Conservation (phyloP, 2,888 invertebrate genomes). For the Sturmia bella region DNA sequence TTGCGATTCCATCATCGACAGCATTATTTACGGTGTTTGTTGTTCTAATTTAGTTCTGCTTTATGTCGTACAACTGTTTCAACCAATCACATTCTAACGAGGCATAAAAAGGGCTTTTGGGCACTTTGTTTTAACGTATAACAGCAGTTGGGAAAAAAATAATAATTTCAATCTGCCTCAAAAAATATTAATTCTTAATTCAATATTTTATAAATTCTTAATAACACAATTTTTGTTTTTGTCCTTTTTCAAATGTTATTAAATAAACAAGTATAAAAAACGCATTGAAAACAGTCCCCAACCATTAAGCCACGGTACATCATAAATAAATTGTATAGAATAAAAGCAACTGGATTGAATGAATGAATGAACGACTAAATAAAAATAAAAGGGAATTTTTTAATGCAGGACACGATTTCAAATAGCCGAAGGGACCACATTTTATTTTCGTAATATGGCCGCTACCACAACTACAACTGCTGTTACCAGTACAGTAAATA, state of each 20-base stretch:
- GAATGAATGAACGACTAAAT: slow-evolving; percentile 27
- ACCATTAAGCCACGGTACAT: slow-evolving; percentile 17
- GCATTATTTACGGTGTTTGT: no score
- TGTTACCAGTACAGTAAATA: not conserved
- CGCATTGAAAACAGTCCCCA: not conserved
- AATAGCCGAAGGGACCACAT: slow-evolving; percentile 44
- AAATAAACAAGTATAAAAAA: slow-evolving; percentile 26
- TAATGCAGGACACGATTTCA: slow-evolving; percentile 61
- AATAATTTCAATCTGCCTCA: not conserved
- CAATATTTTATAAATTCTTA: slow-evolving; percentile 24
- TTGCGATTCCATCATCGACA: no score
- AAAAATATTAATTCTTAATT: slow-evolving; percentile 17
- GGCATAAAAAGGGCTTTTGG: no score
- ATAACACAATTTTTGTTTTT: not conserved
- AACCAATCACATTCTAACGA: no score
- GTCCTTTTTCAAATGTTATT: slow-evolving; percentile 6
- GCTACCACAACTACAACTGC: slow-evolving; percentile 14
- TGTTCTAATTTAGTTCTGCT: no score
- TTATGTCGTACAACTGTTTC: no score
- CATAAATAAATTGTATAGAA: slow-evolving; percentile 24
- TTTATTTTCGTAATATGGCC: slow-evolving; percentile 33
- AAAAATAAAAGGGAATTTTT: slow-evolving; percentile 51
- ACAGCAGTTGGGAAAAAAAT: no score
- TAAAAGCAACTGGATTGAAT: slow-evolving; percentile 1
- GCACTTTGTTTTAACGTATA: no score